Evolutionary conservation across 2,888 invertebrate species (phyloP).

Genomic region (Leptinotarsa juncta): DNA sequence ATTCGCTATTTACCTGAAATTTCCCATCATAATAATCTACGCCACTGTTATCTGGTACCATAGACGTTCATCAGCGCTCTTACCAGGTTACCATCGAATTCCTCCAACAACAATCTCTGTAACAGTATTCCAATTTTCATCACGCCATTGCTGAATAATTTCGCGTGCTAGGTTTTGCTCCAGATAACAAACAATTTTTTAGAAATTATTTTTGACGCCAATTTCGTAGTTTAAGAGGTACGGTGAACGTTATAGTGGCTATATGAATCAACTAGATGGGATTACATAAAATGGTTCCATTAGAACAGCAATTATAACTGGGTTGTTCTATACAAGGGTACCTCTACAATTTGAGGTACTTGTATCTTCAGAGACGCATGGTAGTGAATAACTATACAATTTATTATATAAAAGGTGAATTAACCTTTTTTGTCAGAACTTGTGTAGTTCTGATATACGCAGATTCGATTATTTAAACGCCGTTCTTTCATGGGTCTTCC

Average conservation of each 20-base stretch:
- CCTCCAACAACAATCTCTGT: background rate
- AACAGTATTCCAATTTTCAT: slow-evolving; percentile 1
- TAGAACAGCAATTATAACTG: background rate
- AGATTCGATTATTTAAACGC: too few species aligned
- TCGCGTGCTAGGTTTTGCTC: slow-evolving; percentile 26
- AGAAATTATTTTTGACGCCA: slow-evolving; percentile 19
- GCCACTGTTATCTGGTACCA: background rate
- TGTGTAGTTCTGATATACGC: too few species aligned
- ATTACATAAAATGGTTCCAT: slow-evolving; percentile 12
- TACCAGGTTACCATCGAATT: slow-evolving; percentile 4
- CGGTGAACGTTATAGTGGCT: background rate
- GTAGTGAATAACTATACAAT: too few species aligned
- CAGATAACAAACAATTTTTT: slow-evolving; percentile 23
- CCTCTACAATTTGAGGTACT: background rate
- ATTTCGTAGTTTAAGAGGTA: slow-evolving; percentile 20
- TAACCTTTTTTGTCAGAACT: too few species aligned
- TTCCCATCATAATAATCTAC: too few species aligned
- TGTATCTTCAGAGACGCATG: too few species aligned
- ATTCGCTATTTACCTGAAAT: too few species aligned
- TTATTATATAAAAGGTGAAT: too few species aligned
- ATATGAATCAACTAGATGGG: slow-evolving; percentile 7
- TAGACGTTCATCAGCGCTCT: background rate
- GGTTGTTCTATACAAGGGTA: background rate
- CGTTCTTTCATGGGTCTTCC: too few species aligned
- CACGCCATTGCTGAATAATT: slow-evolving; percentile 8